Percentiles rank a stretch among this genome's conserved stretches.
Conservation (phyloP, 1,140 invertebrate genomes). For the Conus betulinus region DNA sequence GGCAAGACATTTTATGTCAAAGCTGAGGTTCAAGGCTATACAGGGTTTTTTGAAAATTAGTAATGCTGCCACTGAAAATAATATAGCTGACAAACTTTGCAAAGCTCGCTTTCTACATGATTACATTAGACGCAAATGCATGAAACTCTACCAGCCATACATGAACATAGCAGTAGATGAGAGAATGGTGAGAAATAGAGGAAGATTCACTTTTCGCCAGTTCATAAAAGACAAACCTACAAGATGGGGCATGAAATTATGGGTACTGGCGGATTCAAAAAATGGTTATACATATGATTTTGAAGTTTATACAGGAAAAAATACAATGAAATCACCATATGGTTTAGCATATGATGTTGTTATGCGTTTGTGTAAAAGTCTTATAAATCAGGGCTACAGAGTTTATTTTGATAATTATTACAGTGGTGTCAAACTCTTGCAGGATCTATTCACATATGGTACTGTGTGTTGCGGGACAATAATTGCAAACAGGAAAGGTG, state of each 20-base stretch:
- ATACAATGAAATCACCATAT: neutral
- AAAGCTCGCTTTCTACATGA: neutral
- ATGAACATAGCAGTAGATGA: constrained; percentile 10
- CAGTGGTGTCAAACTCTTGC: neutral
- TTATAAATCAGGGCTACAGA: neutral
- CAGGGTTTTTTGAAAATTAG: neutral
- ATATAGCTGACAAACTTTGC: neutral
- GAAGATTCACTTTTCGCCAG: neutral
- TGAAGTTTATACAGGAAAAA: constrained; percentile 19
- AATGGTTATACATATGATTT: neutral
- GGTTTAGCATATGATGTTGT: neutral
- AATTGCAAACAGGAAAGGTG: no score
- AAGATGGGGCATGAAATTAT: constrained; percentile 9
- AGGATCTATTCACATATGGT: no score
- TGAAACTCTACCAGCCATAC: constrained; percentile 2
- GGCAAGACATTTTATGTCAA: no score
- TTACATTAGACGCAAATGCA: neutral
- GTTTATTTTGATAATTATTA: constrained; percentile 7
- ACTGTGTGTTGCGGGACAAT: no score
- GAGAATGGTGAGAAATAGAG: constrained; percentile 11
- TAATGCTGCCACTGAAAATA: neutral
- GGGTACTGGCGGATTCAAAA: neutral
- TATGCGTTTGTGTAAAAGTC: no score
- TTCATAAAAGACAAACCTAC: constrained; percentile 12
- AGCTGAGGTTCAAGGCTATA: neutral